Conservation (phyloP, 2,888 invertebrate genomes). For the Platypus cylindrus region DNA sequence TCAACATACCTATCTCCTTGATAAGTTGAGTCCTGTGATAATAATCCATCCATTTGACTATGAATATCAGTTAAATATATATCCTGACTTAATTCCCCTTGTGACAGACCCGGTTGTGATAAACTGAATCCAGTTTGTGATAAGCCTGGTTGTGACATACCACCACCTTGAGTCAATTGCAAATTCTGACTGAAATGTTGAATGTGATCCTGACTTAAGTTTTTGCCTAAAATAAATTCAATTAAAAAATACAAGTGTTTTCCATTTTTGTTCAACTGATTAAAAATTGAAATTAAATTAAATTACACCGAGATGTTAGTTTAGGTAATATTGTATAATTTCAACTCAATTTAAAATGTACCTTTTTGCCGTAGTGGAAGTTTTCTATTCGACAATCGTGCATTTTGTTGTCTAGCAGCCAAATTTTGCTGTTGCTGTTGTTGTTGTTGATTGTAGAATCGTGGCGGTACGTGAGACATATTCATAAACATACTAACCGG, state of each 20-base stretch:
- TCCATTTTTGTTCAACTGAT: constrained; percentile 1
- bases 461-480: constrained; percentile 65
- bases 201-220: constrained; percentile 32
- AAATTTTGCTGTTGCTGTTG: constrained; percentile 53
- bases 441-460: constrained; percentile 64
- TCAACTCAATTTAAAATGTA: too few species aligned
- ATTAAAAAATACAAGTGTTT: constrained; percentile 3
- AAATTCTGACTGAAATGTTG: constrained; percentile 53
- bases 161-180: constrained; percentile 48
- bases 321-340: too few species aligned
- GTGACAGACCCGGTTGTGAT: constrained; percentile 55
- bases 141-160: constrained; percentile 62
- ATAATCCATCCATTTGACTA: constrained; percentile 87
- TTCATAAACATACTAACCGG: constrained; percentile 92
- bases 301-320: too few species aligned
- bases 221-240: constrained; percentile 12
- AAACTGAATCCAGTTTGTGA: constrained; percentile 54
- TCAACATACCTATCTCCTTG: constrained; percentile 39
- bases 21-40: constrained; percentile 66
- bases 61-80: constrained; percentile 75
- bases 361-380: constrained; percentile 26
- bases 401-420: constrained; percentile 38
- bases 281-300: too few species aligned
- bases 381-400: constrained; percentile 18
- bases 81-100: constrained; percentile 68